phyloP scores from a whole-genome alignment of 2,888 invertebrate genomes.

The Cloeon dipterum region DNA sequence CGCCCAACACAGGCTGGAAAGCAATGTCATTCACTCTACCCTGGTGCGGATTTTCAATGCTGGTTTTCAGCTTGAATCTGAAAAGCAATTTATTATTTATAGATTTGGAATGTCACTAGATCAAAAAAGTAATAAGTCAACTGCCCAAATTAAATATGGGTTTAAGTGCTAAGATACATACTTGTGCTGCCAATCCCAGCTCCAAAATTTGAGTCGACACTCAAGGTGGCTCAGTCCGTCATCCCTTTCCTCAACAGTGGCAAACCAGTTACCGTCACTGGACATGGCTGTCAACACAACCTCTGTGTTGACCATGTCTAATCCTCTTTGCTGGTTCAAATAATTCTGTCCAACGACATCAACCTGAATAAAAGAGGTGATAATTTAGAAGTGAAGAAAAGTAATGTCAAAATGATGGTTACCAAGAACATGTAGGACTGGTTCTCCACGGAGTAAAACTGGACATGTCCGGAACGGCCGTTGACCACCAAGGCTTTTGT shows the following conservation, averaged over 20 bases:
- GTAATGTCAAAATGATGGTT: slow-evolving; percentile 15
- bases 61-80: slow-evolving; percentile 45
- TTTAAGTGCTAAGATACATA: neutral
- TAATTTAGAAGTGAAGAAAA: slow-evolving; percentile 1
- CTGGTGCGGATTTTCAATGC: slow-evolving; percentile 47
- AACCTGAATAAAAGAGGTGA: slow-evolving; percentile 21
- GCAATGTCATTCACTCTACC: slow-evolving; percentile 29
- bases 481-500: slow-evolving; percentile 42
- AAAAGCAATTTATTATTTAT: slow-evolving; percentile 6
- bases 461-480: slow-evolving; percentile 47
- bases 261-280: slow-evolving; percentile 44
- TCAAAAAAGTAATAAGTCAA: neutral
- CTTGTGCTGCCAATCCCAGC: slow-evolving; percentile 20
- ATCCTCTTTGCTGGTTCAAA: slow-evolving; percentile 33
- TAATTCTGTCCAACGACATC: slow-evolving; percentile 50
- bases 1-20: slow-evolving; percentile 27
- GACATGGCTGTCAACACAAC: slow-evolving; percentile 42
- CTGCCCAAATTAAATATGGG: neutral
- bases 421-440: slow-evolving; percentile 47
- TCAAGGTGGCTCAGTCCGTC: slow-evolving; percentile 33
- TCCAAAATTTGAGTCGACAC: slow-evolving; percentile 53
- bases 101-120: no score
- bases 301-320: slow-evolving; percentile 34
- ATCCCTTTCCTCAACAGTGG: slow-evolving; percentile 38
- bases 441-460: slow-evolving; percentile 42